Evolutionary conservation across 2,113 vertebrate genomes (phyloP), one percentile per base, ranked within the genome.

Genomic region (Zosterops lateralis): DNA sequence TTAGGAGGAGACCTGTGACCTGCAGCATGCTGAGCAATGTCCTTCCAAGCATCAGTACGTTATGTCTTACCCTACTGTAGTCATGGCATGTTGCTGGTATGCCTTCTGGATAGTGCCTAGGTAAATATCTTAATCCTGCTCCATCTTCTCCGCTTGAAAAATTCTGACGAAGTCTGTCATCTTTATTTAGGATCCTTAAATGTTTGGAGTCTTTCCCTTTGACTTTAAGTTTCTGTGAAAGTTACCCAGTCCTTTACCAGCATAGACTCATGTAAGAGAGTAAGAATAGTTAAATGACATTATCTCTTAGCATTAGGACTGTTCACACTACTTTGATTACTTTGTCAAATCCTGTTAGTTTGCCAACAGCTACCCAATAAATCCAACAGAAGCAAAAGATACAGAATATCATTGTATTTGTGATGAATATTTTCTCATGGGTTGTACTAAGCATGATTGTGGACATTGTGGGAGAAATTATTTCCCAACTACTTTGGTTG

Each of bases 401-500:
- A 31, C 3, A n/a, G 36, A 44, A 36, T 42, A 3, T 36, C 6
- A 5, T 15, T 64, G 12, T 58, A 32, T 77, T 89, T 64, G 14
- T 77, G 56, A 19, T 7, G 2, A 16, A 7, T 66, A 12, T 54
- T 74, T 87, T 51, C 17, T 45, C 3, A 2, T 28, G 29, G 0
- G 0, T 48, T 80, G 7, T 34, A 71, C 32, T 9, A 31, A 45
- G 21, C 36, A 9, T 36, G 7, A 2, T 22, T 80, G 17, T 42
- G 14, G 17, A 53, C 19, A 12, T 10, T 25, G 13, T 21, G 29
- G 15, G 20, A 50, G 32, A 65, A 80, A 36, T 53, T 57, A 53
- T 11, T 72, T 19, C 3, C 3, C 5, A 3, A 1, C 9, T n/a
- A 6, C 38, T 51, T 68, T 29, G 11, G 8, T 14, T 71, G n/a